Conservation (phyloP, 35 echinoderm and acorn worm species). For the Patiria miniata region DNA sequence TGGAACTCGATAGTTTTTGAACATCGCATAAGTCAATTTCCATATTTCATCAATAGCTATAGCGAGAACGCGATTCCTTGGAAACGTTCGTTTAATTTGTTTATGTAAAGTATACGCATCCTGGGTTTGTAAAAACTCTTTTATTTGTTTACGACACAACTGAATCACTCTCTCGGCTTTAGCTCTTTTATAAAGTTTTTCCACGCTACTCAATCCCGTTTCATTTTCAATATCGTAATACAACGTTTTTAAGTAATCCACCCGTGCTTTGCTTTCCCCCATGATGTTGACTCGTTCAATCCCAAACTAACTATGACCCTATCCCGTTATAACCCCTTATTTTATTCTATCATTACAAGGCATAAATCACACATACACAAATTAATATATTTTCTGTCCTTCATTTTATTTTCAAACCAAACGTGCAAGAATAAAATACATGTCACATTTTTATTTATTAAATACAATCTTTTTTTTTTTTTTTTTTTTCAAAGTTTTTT, state of each 20-base stretch:
- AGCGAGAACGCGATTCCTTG: background rate
- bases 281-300: background rate
- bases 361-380: no score
- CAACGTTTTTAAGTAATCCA: slow-evolving; percentile 5
- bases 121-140: background rate
- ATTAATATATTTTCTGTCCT: no score
- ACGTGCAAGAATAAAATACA: no score
- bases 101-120: slow-evolving; percentile 42
- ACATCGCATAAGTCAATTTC: background rate
- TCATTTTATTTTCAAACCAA: no score
- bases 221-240: slow-evolving; percentile 26
- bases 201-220: slow-evolving; percentile 33
- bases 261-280: no score
- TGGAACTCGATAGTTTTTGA: slow-evolving; percentile 20
- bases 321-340: background rate
- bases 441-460: no score
- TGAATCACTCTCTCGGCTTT: background rate
- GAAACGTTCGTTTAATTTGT: background rate
- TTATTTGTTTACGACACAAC: background rate
- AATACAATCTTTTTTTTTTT: no score
- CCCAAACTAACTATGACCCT: background rate
- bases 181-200: slow-evolving; percentile 2
- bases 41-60: background rate
- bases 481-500: no score
- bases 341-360: no score